Conservation (phyloP, 1,140 invertebrate species). For the Manduca sexta region DNA sequence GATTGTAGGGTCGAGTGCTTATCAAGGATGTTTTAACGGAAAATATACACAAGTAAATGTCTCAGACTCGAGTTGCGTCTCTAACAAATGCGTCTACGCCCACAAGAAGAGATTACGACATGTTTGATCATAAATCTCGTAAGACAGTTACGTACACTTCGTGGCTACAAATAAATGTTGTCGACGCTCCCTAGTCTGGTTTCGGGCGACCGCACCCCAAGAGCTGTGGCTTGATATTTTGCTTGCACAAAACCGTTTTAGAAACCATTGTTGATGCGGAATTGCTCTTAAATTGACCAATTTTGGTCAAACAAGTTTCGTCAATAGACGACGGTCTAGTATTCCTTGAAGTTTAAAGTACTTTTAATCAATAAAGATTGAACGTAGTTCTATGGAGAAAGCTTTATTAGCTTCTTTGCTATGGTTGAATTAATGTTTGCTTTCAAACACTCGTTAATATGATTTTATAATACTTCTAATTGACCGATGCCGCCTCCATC, state of each 20-base stretch:
- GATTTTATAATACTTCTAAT: too few relatives aligned
- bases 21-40: constrained; percentile 62
- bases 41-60: constrained; percentile 54
- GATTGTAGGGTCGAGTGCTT: constrained; percentile 52
- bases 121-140: constrained; percentile 62
- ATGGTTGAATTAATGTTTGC: too few relatives aligned
- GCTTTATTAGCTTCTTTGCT: too few relatives aligned
- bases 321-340: too few relatives aligned
- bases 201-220: constrained; percentile 22
- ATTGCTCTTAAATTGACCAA: too few relatives aligned
- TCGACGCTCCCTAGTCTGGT: constrained; percentile 26
- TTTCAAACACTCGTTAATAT: too few relatives aligned
- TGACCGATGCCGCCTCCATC: too few relatives aligned
- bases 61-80: constrained; percentile 27
- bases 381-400: too few relatives aligned
- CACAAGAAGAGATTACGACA: constrained; percentile 61
- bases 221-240: background rate
- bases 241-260: background rate
- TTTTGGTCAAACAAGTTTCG: too few relatives aligned
- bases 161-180: constrained; percentile 55
- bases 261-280: too few relatives aligned
- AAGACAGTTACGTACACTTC: constrained; percentile 57
- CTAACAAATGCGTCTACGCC: constrained; percentile 63
- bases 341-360: too few relatives aligned
- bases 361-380: too few relatives aligned